Base-by-base conservation (phyloP, 2,888 invertebrate species). In the Morpho helenor region DNA sequence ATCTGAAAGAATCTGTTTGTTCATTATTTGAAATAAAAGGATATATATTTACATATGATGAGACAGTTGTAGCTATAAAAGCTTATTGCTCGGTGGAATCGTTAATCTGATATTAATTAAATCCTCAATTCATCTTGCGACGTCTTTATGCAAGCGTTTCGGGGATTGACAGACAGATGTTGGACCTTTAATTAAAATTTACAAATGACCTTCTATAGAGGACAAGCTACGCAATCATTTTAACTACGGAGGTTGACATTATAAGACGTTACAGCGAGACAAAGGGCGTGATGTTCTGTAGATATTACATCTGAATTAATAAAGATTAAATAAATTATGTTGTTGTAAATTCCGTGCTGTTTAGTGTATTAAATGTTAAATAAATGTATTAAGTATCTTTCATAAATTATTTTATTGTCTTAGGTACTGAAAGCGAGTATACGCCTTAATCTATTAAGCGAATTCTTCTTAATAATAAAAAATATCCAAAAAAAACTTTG, bases 81-180 rank as follows among this genome's bases (percentile, higher is more conserved):
- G 49, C 56, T 57, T 44, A 61, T 69, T 62, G 68, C 61, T 57
- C 48, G 61, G 62, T 59, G 66, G 65, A 66, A 60, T 66, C 66
- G 63, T 73, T 72, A 73, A 74, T 67, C 67, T 68, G 72, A 75
- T 75, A 82, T 82, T 84, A 81, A 84, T 84, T 80, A 80, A 80
- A 77, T 74, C 68, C 68, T 57, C 59, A 68, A 77, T 75, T 74
- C 76, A 77, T 79, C 73, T 79, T 74, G 74, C 68, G 73, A 71
- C 70, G 76, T 77, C 75, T 76, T 79, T 76, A 75, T 77, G 75
- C 72, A 71, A 67, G 69, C 67, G 31, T 31, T 71, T 67, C 68
- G 67, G 67, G 73, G 77, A 80, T 76, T 79, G 81, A 79, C 79
- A 79, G 74, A 65, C 64, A 64, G 66, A 59, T 66, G 71, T 64